Percentiles rank a stretch among this genome's conserved stretches.
These are phyloP conservation scores for Rousettus madagascariensis DNA, from an alignment of 2,797 vertebrate species.

Conservation along the genomic window DNA sequence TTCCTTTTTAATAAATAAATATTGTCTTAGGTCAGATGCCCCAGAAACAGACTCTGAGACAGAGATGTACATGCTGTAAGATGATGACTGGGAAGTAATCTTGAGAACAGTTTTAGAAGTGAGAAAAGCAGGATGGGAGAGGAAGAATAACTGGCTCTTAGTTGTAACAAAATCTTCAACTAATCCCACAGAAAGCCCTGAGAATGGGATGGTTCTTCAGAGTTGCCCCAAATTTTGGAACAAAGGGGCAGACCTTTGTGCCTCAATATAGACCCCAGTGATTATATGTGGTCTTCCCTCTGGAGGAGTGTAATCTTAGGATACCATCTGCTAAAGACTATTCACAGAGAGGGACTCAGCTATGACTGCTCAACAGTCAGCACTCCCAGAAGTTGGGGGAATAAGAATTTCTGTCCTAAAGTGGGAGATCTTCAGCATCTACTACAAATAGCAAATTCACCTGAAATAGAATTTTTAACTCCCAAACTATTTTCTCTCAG, in stretches of 20 bases:
- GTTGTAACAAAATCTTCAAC: neutral
- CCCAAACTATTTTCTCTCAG: neutral
- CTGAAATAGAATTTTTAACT: neutral
- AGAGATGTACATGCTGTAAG: neutral
- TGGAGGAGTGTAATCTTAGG: neutral
- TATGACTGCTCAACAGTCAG: neutral
- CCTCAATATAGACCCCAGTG: neutral
- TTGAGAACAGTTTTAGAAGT: neutral
- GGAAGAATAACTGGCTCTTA: neutral
- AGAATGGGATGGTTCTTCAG: neutral
- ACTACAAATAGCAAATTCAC: neutral
- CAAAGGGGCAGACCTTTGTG: neutral
- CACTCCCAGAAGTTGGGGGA: neutral
- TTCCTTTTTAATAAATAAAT: conserved; percentile 48
- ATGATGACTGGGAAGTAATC: neutral
- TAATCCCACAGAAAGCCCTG: neutral
- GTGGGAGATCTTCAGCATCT: neutral
- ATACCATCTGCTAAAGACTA: neutral
- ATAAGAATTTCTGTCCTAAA: neutral
- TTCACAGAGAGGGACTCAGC: neutral
- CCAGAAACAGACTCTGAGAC: neutral
- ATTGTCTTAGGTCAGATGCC: neutral
- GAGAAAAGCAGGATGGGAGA: neutral
- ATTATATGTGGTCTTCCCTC: neutral
- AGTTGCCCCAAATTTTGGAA: neutral